phyloP scores from a whole-genome alignment of 2,113 vertebrate genomes.

The Pungitius pungitius region DNA sequence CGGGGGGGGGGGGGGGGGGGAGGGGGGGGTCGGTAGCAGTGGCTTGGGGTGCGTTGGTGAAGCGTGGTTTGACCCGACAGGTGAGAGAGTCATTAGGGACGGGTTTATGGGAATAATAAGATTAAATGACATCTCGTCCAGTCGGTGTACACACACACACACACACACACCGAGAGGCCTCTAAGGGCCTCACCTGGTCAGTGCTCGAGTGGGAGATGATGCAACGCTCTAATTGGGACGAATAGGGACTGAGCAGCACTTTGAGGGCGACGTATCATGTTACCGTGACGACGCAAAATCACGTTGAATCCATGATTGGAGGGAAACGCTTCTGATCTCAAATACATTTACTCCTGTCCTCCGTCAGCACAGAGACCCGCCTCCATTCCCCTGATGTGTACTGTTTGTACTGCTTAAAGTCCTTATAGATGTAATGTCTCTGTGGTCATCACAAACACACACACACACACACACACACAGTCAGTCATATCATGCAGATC shows the following conservation, averaged over 20 bases:
- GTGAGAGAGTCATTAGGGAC: constrained; percentile 20
- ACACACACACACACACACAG: constrained; percentile 6
- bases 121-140: no score
- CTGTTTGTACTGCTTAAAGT: no score
- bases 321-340: no score
- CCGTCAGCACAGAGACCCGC: no score
- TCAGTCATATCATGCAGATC: constrained; percentile 46
- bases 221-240: background rate
- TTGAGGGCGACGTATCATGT: background rate
- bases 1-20: no score
- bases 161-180: no score
- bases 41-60: constrained; percentile 46
- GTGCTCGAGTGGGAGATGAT: background rate
- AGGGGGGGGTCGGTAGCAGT: constrained; percentile 46
- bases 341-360: no score
- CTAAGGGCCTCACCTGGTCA: background rate
- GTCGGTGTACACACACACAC: no score
- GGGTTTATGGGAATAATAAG: background rate
- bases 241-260: background rate
- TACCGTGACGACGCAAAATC: background rate
- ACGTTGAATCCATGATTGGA: background rate
- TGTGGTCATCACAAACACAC: background rate
- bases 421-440: no score
- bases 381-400: no score
- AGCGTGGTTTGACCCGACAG: background rate